Percentiles rank a stretch among this genome's conserved stretches.
Evolutionary conservation across 1,140 invertebrate genomes (phyloP).

Genomic region (Zaprionus kolodkinae): DNA sequence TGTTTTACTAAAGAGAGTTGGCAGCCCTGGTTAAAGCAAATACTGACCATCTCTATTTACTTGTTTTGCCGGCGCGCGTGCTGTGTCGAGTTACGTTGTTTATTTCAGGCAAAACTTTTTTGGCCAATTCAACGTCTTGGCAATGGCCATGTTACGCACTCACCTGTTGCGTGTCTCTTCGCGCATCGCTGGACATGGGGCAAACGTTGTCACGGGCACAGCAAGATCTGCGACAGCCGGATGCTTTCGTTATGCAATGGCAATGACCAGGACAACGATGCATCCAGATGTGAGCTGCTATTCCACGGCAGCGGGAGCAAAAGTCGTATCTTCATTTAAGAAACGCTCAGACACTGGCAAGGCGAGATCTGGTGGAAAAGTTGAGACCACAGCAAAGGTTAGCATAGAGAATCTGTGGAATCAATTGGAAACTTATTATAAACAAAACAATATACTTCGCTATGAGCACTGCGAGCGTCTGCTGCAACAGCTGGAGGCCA

Average conservation of each 20-base stretch:
- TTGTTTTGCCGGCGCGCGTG: slow-evolving; percentile 45
- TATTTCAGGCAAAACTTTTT: not conserved
- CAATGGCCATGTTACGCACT: slow-evolving; percentile 51
- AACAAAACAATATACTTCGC: slow-evolving; percentile 55
- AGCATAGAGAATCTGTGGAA: slow-evolving; percentile 52
- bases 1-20: not conserved
- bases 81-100: slow-evolving; percentile 12
- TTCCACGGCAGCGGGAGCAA: slow-evolving; percentile 1
- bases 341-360: slow-evolving; percentile 9
- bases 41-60: not conserved
- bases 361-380: not conserved
- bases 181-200: not conserved
- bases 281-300: not conserved
- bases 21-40: not conserved
- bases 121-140: not conserved
- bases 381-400: not conserved
- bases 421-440: slow-evolving; percentile 62
- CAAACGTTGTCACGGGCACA: slow-evolving; percentile 8
- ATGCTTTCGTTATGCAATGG: slow-evolving; percentile 41
- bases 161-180: slow-evolving; percentile 34
- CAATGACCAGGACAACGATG: slow-evolving; percentile 1
- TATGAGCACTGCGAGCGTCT: slow-evolving; percentile 58
- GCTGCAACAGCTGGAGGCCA: slow-evolving; percentile 41
- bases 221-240: not conserved
- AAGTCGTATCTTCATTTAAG: not conserved